Base-by-base conservation (phyloP, 1,140 invertebrate genomes). In the Drosophila miranda region DNA sequence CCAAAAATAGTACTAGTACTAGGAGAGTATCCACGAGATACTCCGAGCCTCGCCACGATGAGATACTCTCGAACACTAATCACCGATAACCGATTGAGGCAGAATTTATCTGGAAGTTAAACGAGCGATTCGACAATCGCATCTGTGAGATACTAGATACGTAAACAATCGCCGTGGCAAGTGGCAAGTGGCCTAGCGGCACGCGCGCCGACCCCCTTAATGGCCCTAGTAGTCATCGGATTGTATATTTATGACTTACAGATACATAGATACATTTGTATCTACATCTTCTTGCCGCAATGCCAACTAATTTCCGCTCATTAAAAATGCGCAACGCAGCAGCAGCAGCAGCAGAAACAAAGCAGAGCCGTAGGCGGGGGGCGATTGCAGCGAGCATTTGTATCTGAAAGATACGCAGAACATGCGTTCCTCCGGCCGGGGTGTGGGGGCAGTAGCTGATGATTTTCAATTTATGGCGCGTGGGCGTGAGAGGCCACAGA, bases 231-330 rank as follows among this genome's bases (percentile, higher is more conserved):
- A 41, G 41, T 67, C 34, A 2, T 38, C 34, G 60, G 58, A 61
- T 61, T 75, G 49, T 67, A 16, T 74, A 77, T 86, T 84, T 86
- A 86, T 84, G 63, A 57, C 72, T 57, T 64, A 52, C 78, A 74
- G 51, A 66, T 64, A 70, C 45, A 57, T 41, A 49, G 43, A 59
- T 57, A 44, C 38, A 57, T 58, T 54, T 64, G 57, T 57, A 59
- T 58, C 52, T 77, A 63, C 30, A 75, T 49, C 64, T 72, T 70
- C 72, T 79, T 67, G 61, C 76, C 34, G 61, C 60, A 75, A 82
- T 83, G 74, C 74, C 77, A 82, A 87, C 81, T 77, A 77, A 86
- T 86, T 87, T 86, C 78, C 82, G 81, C 82, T 86, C 82, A 86
- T 86, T 86, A 81, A 86, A 81, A 81, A 78, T 86, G 77, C 64